Percentiles rank a stretch among this genome's conserved stretches.
phyloP scores from a whole-genome alignment of 2,797 vertebrate genomes.

The Phylloscopus collybita region DNA sequence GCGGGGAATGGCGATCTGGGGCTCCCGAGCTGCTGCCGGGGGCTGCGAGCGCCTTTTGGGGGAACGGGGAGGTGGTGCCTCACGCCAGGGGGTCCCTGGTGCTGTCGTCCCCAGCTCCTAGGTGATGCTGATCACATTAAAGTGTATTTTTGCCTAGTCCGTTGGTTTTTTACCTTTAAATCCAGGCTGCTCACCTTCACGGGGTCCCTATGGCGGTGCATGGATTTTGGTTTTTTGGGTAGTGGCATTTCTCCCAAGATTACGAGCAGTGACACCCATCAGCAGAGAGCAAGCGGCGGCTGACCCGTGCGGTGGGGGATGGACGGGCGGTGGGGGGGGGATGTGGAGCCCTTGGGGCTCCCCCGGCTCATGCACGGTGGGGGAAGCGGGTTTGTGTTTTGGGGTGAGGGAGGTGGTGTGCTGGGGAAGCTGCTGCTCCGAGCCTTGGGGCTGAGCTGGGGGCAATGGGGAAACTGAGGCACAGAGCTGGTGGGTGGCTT shows the following conservation, averaged over 20 bases:
- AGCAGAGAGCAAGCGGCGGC: not conserved
- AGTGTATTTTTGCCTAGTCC: not conserved
- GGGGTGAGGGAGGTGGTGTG: accelerated
- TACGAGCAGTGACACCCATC: not conserved
- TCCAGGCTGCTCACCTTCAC: not conserved
- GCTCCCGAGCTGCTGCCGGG: not conserved
- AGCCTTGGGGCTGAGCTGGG: not conserved
- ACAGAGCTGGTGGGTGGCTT: not conserved
- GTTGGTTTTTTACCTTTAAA: not conserved
- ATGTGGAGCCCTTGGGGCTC: not conserved
- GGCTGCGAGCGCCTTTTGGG: not conserved
- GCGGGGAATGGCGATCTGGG: not conserved
- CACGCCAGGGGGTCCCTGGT: not conserved
- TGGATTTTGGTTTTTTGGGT: not conserved
- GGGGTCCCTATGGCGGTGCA: not conserved
- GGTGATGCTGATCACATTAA: not conserved
- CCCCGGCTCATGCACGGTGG: not conserved
- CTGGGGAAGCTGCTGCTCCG: not conserved
- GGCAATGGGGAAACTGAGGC: not conserved
- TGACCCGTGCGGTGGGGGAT: not conserved
- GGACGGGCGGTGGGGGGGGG: no score
- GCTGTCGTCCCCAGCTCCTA: not conserved
- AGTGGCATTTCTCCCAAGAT: not conserved
- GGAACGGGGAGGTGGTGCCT: not conserved
- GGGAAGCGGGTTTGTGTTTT: not conserved